Evolutionary conservation across 2,888 invertebrate genomes (phyloP).

Genomic region (Gerris lacustris): DNA sequence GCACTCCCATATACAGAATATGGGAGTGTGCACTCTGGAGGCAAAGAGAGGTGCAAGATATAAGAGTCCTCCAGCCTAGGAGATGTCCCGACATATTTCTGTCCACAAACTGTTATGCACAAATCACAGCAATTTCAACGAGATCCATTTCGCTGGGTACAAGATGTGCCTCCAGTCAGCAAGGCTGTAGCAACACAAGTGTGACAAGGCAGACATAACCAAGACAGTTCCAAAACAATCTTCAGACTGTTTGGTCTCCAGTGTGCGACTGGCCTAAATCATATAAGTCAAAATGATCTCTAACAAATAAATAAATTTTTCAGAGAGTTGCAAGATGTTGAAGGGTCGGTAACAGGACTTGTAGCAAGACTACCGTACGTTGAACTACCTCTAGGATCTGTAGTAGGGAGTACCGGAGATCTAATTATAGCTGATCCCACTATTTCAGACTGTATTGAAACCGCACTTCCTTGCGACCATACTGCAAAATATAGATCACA

Average conservation of each 20-base stretch:
- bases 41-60: too few species aligned
- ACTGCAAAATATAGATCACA: conserved; percentile 38
- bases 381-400: conserved; percentile 34
- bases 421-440: conserved; percentile 36
- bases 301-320: not conserved
- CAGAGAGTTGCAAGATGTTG: conserved; percentile 36
- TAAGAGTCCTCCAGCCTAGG: too few species aligned
- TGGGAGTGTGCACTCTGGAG: too few species aligned
- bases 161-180: not conserved
- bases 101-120: too few species aligned
- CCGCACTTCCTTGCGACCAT: conserved; percentile 41
- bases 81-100: too few species aligned
- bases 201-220: not conserved
- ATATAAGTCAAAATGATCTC: too few species aligned
- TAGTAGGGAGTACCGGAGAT: conserved; percentile 15
- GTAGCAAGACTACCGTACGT: conserved; percentile 38
- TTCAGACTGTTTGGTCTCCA: too few species aligned
- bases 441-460: conserved; percentile 35
- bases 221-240: too few species aligned
- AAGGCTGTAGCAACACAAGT: not conserved
- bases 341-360: conserved; percentile 36
- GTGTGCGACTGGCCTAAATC: too few species aligned
- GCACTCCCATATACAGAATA: too few species aligned
- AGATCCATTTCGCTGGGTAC: too few species aligned
- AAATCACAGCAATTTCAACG: too few species aligned